These are phyloP conservation scores for Lagorchestes hirsutus DNA, from an alignment of 2,797 vertebrate species.

Conservation along the genomic window DNA sequence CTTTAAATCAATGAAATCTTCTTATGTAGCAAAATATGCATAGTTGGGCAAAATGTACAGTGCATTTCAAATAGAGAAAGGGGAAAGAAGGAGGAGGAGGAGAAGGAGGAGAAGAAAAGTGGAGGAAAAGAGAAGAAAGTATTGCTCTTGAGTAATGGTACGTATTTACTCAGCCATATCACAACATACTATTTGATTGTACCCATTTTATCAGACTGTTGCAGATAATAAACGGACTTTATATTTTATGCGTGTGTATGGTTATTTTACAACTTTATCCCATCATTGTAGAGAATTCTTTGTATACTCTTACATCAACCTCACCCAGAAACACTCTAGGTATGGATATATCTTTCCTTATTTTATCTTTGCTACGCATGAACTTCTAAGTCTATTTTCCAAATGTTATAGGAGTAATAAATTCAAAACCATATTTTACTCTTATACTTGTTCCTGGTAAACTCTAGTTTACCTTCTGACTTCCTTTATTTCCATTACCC, in stretches of 20 bases:
- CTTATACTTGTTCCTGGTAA: not conserved
- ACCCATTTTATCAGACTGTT: not conserved
- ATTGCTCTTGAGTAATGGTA: not conserved
- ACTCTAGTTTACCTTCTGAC: not conserved
- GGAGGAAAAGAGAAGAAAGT: not conserved
- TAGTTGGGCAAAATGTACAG: not conserved
- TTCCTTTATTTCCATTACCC: not conserved
- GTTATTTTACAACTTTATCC: not conserved
- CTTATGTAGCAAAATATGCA: constrained; percentile 14
- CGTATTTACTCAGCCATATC: not conserved
- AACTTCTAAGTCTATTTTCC: not conserved
- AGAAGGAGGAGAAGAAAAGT: not conserved
- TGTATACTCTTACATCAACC: not conserved
- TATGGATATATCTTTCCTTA: not conserved
- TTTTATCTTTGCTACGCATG: not conserved
- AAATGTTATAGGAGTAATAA: not conserved
- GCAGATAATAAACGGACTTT: not conserved
- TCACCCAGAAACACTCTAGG: not conserved
- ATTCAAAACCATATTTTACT: not conserved
- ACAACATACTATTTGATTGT: not conserved
- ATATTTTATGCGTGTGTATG: not conserved
- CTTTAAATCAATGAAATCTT: constrained; percentile 64
- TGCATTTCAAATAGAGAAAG: not conserved
- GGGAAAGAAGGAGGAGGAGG: not conserved
- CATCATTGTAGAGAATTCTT: not conserved